Conservation (phyloP, 2,888 invertebrate species). For the Athalia circularis region DNA sequence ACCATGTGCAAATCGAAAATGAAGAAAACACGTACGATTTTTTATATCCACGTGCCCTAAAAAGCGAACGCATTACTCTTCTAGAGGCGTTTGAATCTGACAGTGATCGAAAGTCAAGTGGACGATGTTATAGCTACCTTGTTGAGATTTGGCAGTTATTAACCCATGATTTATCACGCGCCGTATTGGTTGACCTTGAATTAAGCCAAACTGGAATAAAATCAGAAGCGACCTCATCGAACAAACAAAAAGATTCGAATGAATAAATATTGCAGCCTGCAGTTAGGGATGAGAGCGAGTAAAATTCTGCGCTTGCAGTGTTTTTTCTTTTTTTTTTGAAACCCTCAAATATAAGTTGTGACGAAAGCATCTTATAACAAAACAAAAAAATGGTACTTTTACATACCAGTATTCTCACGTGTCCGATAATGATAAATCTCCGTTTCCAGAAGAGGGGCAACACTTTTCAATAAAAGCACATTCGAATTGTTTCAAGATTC, state of each 20-base stretch:
- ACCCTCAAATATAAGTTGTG: no score
- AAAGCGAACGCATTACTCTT: not conserved
- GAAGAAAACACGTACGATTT: no score
- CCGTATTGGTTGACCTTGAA: conserved; percentile 32
- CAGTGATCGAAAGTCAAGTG: conserved; percentile 36
- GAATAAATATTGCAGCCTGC: not conserved
- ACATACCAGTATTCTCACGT: conserved; percentile 4
- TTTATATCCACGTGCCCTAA: not conserved
- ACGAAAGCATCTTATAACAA: not conserved
- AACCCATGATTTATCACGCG: conserved; percentile 42
- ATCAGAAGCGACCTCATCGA: not conserved
- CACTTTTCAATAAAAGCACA: conserved; percentile 1
- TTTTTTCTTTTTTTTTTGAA: no score
- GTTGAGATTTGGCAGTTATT: conserved; percentile 43
- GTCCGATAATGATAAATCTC: conserved; percentile 5
- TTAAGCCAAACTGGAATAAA: not conserved
- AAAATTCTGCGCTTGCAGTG: no score
- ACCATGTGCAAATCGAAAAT: no score
- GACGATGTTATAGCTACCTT: conserved; percentile 18
- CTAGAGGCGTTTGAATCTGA: conserved; percentile 2
- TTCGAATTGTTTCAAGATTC: no score
- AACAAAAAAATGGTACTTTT: conserved; percentile 5
- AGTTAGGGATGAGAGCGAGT: no score
- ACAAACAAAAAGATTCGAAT: not conserved
- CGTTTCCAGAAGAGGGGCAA: not conserved